A percentile compares a stretch with the other conserved stretches of the same genome.
These are phyloP conservation scores for Eupithecia exiguata DNA, from an alignment of 2,888 invertebrate species.

Conservation along the genomic window DNA sequence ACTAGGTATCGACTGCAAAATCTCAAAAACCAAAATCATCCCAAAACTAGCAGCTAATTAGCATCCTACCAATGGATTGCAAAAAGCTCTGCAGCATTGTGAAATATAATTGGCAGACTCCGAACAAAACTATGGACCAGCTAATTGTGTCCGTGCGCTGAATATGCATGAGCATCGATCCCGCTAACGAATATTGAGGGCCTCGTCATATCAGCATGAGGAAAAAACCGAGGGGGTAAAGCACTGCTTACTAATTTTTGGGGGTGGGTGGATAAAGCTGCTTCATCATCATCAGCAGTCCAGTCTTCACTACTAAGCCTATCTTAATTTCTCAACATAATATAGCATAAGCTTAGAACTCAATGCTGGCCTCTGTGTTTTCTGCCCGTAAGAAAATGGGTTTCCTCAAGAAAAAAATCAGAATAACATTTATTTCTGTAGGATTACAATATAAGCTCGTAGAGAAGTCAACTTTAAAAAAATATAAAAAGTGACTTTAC, in stretches of 20 bases:
- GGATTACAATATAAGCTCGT: too few species aligned
- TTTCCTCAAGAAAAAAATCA: too few species aligned
- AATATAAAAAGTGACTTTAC: too few species aligned
- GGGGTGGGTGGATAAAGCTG: neutral
- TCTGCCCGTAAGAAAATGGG: too few species aligned
- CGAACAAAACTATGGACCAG: constrained; percentile 48
- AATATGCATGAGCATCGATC: constrained; percentile 75
- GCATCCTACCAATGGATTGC: constrained; percentile 58
- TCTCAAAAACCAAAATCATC: neutral
- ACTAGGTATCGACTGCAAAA: neutral
- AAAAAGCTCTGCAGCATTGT: constrained; percentile 67
- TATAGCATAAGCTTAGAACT: too few species aligned
- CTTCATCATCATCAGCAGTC: neutral
- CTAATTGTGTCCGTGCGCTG: constrained; percentile 72
- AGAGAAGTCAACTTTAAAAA: too few species aligned
- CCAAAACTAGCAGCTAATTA: neutral
- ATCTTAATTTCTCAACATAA: neutral
- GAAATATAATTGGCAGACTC: constrained; percentile 70
- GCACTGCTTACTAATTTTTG: constrained; percentile 16
- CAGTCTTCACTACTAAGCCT: neutral
- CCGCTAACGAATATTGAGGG: constrained; percentile 46
- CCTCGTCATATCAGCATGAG: constrained; percentile 40
- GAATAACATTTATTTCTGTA: too few species aligned
- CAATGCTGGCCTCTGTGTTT: too few species aligned
- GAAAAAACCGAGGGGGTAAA: constrained; percentile 26